Base-by-base conservation (phyloP, 2,888 invertebrate genomes). In the Troides helena region DNA sequence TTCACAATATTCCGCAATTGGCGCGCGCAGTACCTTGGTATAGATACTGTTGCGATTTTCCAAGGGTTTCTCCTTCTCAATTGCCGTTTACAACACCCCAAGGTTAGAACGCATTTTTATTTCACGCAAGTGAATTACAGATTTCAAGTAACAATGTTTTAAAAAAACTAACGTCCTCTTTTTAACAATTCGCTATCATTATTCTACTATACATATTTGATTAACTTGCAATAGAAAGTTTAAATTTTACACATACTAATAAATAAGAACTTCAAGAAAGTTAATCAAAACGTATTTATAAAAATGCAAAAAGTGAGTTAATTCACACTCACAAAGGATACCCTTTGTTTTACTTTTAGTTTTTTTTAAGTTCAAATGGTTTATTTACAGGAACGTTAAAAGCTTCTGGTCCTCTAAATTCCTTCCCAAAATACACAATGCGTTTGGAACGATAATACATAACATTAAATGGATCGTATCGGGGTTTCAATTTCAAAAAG, bases 401-500 rank as follows among this genome's bases (percentile, higher is more conserved):
- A 36, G 36, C 53, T 62, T 56, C 57, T 25, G 23, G 1, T n/a
- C 46, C 30, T 63, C 58, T 68, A 57, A 68, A 68, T 63, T 63
- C 53, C 21, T 63, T 56, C 56, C 25, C 30, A 58, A 62, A 53
- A 58, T 68, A 61, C 43, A 58, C 50, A 25, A 36, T 25, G 60
- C 60, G 14, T 60, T 39, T 56, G 53, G 36, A 65, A 53, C 25
- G 65, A 71, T 70, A 65, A 69, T 71, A 68, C 62, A 57, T 63
- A 61, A 59, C 50, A 57, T 61, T 66, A 43, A 66, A 72, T 66
- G 62, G 65, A 63, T 68, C 62, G 58, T 63, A 66, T 62, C 65
- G 18, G 59, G 62, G 53, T 70, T 63, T 61, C 62, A 30, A 68
- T 60, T 66, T 64, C 64, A 43, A 63, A 62, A 70, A 70, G 70